phyloP scores from a whole-genome alignment of 2,888 invertebrate species.

The Bhutanitis thaidina region DNA sequence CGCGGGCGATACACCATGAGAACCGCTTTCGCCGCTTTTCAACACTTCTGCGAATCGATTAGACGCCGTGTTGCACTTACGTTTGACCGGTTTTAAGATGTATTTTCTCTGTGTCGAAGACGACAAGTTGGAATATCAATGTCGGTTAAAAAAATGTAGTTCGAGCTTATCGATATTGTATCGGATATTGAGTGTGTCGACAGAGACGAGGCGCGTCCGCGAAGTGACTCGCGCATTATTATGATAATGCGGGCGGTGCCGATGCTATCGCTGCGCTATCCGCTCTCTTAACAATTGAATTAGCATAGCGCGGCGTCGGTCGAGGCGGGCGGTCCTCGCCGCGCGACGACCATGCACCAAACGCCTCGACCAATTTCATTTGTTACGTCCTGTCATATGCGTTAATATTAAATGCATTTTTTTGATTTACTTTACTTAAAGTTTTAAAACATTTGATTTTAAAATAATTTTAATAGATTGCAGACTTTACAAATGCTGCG shows the following conservation, averaged over 20 bases:
- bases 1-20: constrained; percentile 59
- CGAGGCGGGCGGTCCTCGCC: constrained; percentile 72
- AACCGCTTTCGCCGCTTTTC: constrained; percentile 75
- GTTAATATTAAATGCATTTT: constrained; percentile 23
- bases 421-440: neutral
- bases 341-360: constrained; percentile 61
- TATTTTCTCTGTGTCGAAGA: constrained; percentile 3
- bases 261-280: constrained; percentile 64
- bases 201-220: constrained; percentile 42
- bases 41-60: constrained; percentile 76
- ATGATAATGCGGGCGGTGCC: constrained; percentile 73
- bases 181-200: constrained; percentile 43
- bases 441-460: neutral
- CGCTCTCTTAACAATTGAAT: constrained; percentile 75
- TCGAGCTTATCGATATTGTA: constrained; percentile 31
- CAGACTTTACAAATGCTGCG: too few relatives aligned
- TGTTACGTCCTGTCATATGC: constrained; percentile 31
- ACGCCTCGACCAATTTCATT: constrained; percentile 35
- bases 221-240: constrained; percentile 75
- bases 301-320: constrained; percentile 67
- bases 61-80: constrained; percentile 30
- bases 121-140: constrained; percentile 17
- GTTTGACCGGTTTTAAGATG: constrained; percentile 19
- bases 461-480: neutral
- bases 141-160: constrained; percentile 17